Evolutionary conservation across 2,888 invertebrate species (phyloP), one percentile per base, ranked within the genome.

Genomic region (Pimpla rufipes): DNA sequence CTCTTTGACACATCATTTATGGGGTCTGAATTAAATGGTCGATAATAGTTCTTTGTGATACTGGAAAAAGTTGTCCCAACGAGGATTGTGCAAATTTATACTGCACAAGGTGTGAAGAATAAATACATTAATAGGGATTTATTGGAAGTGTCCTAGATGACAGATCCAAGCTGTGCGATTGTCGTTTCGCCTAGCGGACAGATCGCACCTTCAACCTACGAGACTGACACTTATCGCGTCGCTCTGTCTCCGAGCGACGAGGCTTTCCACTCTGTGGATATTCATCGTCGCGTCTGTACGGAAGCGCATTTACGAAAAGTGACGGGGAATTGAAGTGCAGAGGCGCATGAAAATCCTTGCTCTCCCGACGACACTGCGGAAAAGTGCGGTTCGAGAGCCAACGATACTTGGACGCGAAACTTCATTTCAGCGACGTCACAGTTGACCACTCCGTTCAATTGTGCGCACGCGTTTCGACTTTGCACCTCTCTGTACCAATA

Each of bases 121-220:
- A n/a, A n/a, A n/a, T n/a, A n/a, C n/a, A n/a, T n/a, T n/a, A n/a
- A n/a, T n/a, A n/a, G n/a, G n/a, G n/a, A n/a, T n/a, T n/a, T n/a
- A n/a, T n/a, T n/a, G n/a, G n/a, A n/a, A n/a, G n/a, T n/a, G n/a
- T n/a, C n/a, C n/a, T n/a, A n/a, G n/a, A n/a, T n/a, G n/a, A n/a
- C n/a, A n/a, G n/a, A n/a, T n/a, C n/a, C n/a, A n/a, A n/a, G n/a
- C 47, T 47, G 59, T 59, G 16, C 35, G 16, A 11, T 18, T 55
- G 45, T n/a, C 52, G 50, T 52, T 50, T 29, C 21, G 50, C 13
- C 13, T n/a, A 45, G 57, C 47, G 59, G 29, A 47, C 35, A 52
- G 37, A 59, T 80, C 67, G 74, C 23, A 67, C 74, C 59, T 75
- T 67, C 35, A 80, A 67, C 45, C 7, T 40, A 16, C 21, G 42